Base-by-base conservation (phyloP, 2,888 invertebrate genomes). In the Chrysodeixis includens region DNA sequence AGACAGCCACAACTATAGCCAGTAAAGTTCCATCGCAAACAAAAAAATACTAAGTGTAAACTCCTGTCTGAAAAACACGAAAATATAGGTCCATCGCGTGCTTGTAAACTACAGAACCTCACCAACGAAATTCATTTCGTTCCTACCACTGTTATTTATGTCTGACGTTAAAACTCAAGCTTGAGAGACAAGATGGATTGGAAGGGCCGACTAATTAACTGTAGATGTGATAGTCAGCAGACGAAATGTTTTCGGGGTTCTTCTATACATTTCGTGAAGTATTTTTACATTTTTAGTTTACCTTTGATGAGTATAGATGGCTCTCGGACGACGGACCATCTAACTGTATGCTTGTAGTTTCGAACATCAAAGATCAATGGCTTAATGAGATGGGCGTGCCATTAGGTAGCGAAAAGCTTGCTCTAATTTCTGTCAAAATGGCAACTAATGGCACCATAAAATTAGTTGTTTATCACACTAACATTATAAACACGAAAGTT, bases 161-260 rank as follows among this genome's bases (percentile, higher is more conserved):
- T 56, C 60, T 49, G 46, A 49, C 46, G 35, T 35, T 35, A 35
- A 35, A 12, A 44, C 16, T 20, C 18, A 49, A 49, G 18, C 20
- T 20, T 49, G 7, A 5, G 60, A 52, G 60, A 32, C 54, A 46
- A 69, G 66, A 78, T 60, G 57, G 53, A 78, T 75, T 59, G 51
- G 35, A 51, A 74, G 64, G 63, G 63, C 56, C 26, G 32, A 63
- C 68, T 70, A 73, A 80, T 77, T 74, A 76, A 68, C 60, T 44
- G 51, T 40, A 61, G 61, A 62, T 66, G 52, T 71, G 60, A 67
- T 71, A 72, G 62, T 66, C 64, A 56, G 62, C 71, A 69, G 69
- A 64, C 68, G 62, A 44, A 71, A 69, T 35, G 35, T 40, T 59
- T 59, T 69, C 69, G 61, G 66, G n/a, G 57, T 18, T 55, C 62